Percentiles rank a stretch among this genome's conserved stretches.
These are phyloP conservation scores for Spondyliosoma cantharus DNA, from an alignment of 2,797 vertebrate genomes.

Conservation along the genomic window DNA sequence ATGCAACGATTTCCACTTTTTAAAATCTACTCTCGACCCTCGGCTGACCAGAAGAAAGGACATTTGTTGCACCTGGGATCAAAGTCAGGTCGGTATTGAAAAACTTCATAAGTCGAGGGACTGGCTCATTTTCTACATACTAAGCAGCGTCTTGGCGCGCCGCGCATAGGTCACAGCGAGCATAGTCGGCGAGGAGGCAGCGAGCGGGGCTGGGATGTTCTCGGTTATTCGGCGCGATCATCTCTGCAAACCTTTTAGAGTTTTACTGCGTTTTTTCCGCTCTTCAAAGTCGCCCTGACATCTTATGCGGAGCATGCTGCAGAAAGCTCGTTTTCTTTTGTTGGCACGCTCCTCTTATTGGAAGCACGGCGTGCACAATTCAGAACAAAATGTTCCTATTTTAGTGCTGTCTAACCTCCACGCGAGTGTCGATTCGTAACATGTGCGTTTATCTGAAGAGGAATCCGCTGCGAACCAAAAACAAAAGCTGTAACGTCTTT, in stretches of 20 bases:
- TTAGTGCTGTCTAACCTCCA: background rate
- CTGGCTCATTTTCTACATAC: slow-evolving; percentile 7
- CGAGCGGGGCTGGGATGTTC: slow-evolving; percentile 12
- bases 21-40: slow-evolving; percentile 89
- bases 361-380: slow-evolving; percentile 33
- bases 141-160: slow-evolving; percentile 51
- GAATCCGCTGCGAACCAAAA: background rate
- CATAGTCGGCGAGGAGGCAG: slow-evolving; percentile 17
- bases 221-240: background rate
- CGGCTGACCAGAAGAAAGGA: slow-evolving; percentile 86
- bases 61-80: slow-evolving; percentile 85
- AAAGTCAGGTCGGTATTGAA: slow-evolving; percentile 84
- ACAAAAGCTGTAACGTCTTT: slow-evolving; percentile 32
- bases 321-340: slow-evolving; percentile 44
- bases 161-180: slow-evolving; percentile 53
- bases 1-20: slow-evolving; percentile 97
- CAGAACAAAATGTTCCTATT: slow-evolving; percentile 72
- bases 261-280: background rate
- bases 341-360: slow-evolving; percentile 52
- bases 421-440: background rate
- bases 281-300: background rate
- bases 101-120: slow-evolving; percentile 64
- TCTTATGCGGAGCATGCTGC: slow-evolving; percentile 31
- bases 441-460: background rate
- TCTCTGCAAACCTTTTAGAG: slow-evolving; percentile 4